phyloP scores from a whole-genome alignment of 2,113 vertebrate genomes.

The Cathartes aura region DNA sequence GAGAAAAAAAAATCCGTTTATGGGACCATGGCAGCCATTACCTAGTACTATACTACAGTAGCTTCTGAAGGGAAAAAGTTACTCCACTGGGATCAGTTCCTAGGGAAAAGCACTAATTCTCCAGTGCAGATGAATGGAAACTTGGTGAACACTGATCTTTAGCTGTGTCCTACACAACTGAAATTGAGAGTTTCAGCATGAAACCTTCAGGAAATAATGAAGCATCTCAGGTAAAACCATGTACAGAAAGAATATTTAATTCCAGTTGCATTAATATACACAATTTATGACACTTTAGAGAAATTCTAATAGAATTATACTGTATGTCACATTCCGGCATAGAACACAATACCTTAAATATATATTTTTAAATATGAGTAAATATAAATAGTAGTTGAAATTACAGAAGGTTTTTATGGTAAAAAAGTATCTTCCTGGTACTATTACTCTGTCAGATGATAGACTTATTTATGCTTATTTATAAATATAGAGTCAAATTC shows the following conservation, averaged over 20 bases:
- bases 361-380: not conserved
- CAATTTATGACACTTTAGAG: not conserved
- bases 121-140: not conserved
- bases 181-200: not conserved
- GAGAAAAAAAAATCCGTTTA: not conserved
- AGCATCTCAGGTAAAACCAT: not conserved
- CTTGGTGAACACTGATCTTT: not conserved
- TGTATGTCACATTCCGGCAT: not conserved
- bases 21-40: not conserved
- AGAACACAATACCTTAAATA: not conserved
- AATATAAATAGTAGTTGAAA: not conserved
- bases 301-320: not conserved
- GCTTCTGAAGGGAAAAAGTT: not conserved
- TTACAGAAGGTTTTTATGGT: not conserved
- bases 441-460: not conserved
- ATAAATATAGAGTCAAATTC: not conserved
- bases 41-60: not conserved
- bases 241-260: not conserved
- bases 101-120: not conserved
- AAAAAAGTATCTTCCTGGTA: not conserved
- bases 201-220: not conserved
- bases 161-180: not conserved
- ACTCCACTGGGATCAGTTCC: not conserved
- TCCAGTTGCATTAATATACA: not conserved
- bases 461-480: not conserved